Percentiles rank a stretch among this genome's conserved stretches.
phyloP scores from a whole-genome alignment of 2,888 invertebrate species.

The Lydus trimaculatus region DNA sequence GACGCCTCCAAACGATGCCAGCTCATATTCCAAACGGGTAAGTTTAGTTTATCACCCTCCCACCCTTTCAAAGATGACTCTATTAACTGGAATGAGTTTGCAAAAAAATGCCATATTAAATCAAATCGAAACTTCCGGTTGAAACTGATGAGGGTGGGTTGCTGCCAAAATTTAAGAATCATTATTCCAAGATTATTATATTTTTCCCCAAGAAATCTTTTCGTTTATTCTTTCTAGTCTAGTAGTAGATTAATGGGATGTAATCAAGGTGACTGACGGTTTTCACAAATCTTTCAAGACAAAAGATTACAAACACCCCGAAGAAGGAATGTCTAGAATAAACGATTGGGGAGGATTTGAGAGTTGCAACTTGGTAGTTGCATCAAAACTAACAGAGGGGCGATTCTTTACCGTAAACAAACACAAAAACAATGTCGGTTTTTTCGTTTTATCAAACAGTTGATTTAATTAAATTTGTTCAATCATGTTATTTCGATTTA shows the following conservation, averaged over 20 bases:
- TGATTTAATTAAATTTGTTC: constrained; percentile 7
- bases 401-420: not conserved
- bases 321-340: not conserved
- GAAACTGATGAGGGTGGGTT: not conserved
- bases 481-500: not conserved
- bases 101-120: not conserved
- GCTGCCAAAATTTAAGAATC: not conserved
- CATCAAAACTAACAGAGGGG: not conserved
- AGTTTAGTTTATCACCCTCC: constrained; percentile 40
- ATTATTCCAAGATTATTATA: not conserved
- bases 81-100: not conserved
- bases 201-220: not conserved
- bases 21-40: constrained; percentile 56
- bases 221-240: constrained; percentile 6
- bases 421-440: not conserved
- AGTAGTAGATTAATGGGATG: constrained; percentile 24
- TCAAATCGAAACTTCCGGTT: not conserved
- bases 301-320: constrained; percentile 13
- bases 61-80: not conserved
- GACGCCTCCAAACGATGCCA: constrained; percentile 56
- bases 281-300: constrained; percentile 25
- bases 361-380: not conserved
- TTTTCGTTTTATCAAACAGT: not conserved
- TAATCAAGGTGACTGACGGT: constrained; percentile 22
- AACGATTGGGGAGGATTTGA: not conserved